A percentile compares a stretch with the other conserved stretches of the same genome.
Evolutionary conservation across 2,888 invertebrate genomes (phyloP).

Genomic region (Drosophila nr. perissopoda): DNA sequence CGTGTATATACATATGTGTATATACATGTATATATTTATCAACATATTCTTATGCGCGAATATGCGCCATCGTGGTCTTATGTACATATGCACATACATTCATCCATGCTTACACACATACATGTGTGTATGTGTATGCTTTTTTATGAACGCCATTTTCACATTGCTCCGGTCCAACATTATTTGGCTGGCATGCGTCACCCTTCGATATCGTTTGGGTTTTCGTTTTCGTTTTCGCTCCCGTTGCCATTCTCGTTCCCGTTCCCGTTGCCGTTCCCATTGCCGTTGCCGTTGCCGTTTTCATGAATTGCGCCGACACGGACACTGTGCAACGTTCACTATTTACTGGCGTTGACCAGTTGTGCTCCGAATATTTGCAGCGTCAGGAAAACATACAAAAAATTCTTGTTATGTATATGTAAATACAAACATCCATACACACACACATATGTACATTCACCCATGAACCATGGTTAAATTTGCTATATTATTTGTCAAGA

Average conservation of each 20-base stretch:
- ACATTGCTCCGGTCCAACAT: conserved; percentile 56
- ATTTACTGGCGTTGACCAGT: conserved; percentile 65
- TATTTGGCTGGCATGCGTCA: conserved; percentile 60
- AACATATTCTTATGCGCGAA: conserved; percentile 36
- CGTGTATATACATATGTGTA: neutral
- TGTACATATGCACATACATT: conserved; percentile 17
- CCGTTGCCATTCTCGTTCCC: neutral
- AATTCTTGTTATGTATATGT: conserved; percentile 50
- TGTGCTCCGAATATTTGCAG: conserved; percentile 67
- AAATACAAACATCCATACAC: conserved; percentile 14
- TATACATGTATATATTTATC: conserved; percentile 6
- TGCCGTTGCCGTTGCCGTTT: neutral
- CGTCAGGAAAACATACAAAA: conserved; percentile 61
- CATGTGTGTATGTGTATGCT: conserved; percentile 18
- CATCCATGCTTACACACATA: conserved; percentile 1
- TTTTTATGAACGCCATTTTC: conserved; percentile 67
- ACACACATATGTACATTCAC: conserved; percentile 13
- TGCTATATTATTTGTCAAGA: neutral
- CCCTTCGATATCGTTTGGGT: conserved; percentile 56
- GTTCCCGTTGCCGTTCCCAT: neutral
- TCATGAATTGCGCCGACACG: conserved; percentile 34
- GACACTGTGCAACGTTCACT: conserved; percentile 42
- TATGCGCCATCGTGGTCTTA: conserved; percentile 35
- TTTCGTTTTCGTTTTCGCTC: conserved; percentile 30
- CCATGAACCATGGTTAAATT: conserved; percentile 29